Percentiles rank a stretch among this genome's conserved stretches.
These are phyloP conservation scores for Ochotona princeps DNA, from an alignment of 2,113 vertebrate species.

Conservation along the genomic window DNA sequence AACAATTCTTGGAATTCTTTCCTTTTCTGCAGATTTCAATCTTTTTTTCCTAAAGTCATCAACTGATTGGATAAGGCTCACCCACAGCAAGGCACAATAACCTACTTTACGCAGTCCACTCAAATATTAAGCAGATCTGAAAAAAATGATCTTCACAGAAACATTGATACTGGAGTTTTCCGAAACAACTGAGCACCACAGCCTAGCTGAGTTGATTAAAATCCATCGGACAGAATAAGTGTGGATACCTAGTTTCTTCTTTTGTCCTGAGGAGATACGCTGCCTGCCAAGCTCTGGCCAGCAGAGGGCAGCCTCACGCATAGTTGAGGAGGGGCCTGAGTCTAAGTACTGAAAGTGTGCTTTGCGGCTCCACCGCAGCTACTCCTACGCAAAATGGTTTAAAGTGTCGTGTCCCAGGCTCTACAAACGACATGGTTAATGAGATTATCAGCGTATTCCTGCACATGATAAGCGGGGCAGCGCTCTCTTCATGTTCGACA, in stretches of 20 bases:
- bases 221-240: not conserved
- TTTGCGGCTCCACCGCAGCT: not conserved
- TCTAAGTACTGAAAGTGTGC: not conserved
- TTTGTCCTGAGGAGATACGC: not conserved
- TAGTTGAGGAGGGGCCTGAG: not conserved
- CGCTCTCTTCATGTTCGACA: not conserved
- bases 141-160: not conserved
- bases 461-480: not conserved
- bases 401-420: not conserved
- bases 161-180: not conserved
- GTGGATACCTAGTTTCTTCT: not conserved
- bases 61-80: slow-evolving; percentile 18
- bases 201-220: not conserved
- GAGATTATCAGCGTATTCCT: not conserved
- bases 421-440: not conserved
- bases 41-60: not conserved
- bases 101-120: not conserved
- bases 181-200: not conserved
- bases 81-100: not conserved
- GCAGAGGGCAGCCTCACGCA: slow-evolving; percentile 63
- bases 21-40: not conserved
- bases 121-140: slow-evolving; percentile 17
- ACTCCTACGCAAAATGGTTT: not conserved
- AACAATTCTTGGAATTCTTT: not conserved
- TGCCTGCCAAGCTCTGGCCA: not conserved